Conservation (phyloP, 2,797 vertebrate species). For the Acanthopagrus latus region DNA sequence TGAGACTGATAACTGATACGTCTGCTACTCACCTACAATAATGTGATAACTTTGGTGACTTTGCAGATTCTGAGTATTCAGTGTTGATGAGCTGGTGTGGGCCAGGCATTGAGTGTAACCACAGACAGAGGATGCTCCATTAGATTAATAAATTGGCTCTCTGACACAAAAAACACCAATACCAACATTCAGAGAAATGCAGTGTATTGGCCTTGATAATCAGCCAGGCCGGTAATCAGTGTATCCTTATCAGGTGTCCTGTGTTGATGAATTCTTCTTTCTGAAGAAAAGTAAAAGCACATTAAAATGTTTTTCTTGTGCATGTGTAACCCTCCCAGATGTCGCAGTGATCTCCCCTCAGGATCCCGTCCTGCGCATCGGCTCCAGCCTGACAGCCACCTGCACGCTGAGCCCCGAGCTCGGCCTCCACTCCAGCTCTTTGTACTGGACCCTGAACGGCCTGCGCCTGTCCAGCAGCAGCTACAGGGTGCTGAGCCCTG, state of each 20-base stretch:
- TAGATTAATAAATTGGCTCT: too few species aligned
- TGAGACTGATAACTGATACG: too few species aligned
- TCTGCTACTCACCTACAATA: too few species aligned
- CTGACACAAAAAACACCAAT: too few species aligned
- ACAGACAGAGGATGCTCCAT: too few species aligned
- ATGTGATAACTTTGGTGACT: too few species aligned
- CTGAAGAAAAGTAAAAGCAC: background rate
- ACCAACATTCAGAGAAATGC: too few species aligned
- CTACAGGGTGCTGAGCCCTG: slow-evolving; percentile 82
- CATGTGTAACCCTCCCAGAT: slow-evolving; percentile 77
- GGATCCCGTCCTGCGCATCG: slow-evolving; percentile 90
- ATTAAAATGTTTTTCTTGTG: background rate
- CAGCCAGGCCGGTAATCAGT: too few species aligned
- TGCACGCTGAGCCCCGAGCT: slow-evolving; percentile 86
- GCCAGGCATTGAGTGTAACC: too few species aligned
- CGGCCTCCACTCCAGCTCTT: slow-evolving; percentile 82
- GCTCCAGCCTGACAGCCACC: slow-evolving; percentile 91
- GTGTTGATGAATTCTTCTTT: background rate
- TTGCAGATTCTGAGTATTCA: too few species aligned
- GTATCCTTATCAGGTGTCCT: background rate
- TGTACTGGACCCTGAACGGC: slow-evolving; percentile 96
- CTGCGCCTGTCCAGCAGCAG: slow-evolving; percentile 85
- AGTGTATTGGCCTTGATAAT: too few species aligned
- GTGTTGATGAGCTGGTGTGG: too few species aligned
- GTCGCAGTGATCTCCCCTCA: slow-evolving; percentile 91